Base-by-base conservation (phyloP, 2,797 vertebrate genomes). In the Lacerta bilineata region DNA sequence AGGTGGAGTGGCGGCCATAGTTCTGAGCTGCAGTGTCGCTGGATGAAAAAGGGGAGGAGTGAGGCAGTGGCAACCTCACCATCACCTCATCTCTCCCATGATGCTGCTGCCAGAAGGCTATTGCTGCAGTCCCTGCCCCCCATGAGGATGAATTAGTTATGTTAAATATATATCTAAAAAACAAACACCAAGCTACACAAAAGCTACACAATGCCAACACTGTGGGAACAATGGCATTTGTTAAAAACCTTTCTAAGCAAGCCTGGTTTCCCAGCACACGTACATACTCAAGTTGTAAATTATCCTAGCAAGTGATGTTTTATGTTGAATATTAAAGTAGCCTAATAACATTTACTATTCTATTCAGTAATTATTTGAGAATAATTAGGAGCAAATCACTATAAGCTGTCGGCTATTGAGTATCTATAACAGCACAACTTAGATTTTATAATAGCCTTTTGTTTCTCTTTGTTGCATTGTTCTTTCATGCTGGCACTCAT, bases 331-430 rank as follows among this genome's bases (percentile, higher is more conserved):
- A 94, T 93, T 95, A 88, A 95, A 93, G 90, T 9, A 82, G 88
- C 84, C 36, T 95, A 92, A 93, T 91, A 94, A 90, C 88, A 79
- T 91, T 94, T 92, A 93, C 90, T 91, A 88, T 91, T 94, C 91
- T 91, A 91, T 95, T 90, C 92, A 88, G 89, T 94, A 94, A 96
- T 95, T 95, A 94, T 96, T 93, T 93, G 88, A 90, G 87, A 92
- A 88, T 91, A 96, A 94, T 94, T 92, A 95, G 91, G 82, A 95
- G 88, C 50, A 92, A 94, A 95, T 93, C 93, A 89, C 90, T 90
- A 90, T 91, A 81, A 89, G 84, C 93, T 95, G 90, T 91, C 50
- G 91, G 91, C 91, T 91, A 92, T 92, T 88, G 90, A 91, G 83
- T 90, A 88, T 93, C 88, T 90, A 75, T 69, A 93, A 91, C 82